Conservation (phyloP, 1,140 invertebrate genomes). For the Leptestheria dahalacensis region DNA sequence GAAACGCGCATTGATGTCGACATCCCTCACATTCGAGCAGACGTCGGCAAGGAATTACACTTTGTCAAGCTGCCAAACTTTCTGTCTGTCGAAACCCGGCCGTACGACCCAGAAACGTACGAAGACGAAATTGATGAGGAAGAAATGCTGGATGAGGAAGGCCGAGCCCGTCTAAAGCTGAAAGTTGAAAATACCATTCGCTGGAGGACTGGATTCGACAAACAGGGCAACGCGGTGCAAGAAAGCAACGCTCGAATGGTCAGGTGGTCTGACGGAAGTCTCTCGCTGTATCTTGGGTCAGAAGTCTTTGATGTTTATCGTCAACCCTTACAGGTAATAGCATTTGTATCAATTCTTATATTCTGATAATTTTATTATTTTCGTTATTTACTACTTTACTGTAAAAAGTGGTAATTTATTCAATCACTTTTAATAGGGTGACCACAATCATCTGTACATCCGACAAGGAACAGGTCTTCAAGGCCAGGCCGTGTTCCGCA, state of each 20-base stretch:
- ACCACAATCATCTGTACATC: slow-evolving; percentile 90
- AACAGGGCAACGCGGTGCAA: slow-evolving; percentile 63
- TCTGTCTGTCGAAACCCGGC: slow-evolving; percentile 76
- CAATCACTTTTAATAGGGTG: slow-evolving; percentile 53
- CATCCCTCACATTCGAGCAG: slow-evolving; percentile 84
- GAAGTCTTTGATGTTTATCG: slow-evolving; percentile 97
- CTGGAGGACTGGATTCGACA: slow-evolving; percentile 76
- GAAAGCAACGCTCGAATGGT: slow-evolving; percentile 94
- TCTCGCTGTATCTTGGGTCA: slow-evolving; percentile 89
- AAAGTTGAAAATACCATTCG: slow-evolving; percentile 96
- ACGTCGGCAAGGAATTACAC: slow-evolving; percentile 79
- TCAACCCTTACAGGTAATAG: slow-evolving; percentile 67
- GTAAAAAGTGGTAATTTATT: neutral
- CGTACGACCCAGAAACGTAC: slow-evolving; percentile 87
- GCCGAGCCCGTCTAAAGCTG: slow-evolving; percentile 72
- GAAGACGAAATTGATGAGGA: slow-evolving; percentile 99
- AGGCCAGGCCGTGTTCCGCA: slow-evolving; percentile 90
- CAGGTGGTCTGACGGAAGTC: slow-evolving; percentile 93
- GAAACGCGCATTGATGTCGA: slow-evolving; percentile 92
- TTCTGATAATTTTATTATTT: neutral
- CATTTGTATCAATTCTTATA: no score
- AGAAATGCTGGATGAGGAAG: slow-evolving; percentile 94
- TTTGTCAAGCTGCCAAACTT: slow-evolving; percentile 92
- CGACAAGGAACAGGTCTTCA: slow-evolving; percentile 94
- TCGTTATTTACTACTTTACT: neutral